phyloP scores from a whole-genome alignment of 1,140 invertebrate species.

The Drosophila sp. region DNA sequence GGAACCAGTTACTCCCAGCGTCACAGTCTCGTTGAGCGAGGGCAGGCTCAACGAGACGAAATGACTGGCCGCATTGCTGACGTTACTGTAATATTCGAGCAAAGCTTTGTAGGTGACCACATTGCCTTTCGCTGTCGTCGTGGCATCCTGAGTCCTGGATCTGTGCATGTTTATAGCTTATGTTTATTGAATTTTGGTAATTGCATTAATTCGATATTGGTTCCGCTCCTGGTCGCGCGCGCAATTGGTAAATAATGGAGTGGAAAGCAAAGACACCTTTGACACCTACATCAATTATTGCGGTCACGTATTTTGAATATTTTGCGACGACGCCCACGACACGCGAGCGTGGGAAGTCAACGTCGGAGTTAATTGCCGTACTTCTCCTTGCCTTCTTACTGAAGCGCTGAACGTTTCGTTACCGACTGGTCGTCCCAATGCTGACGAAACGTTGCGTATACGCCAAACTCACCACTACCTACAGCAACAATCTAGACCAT shows the following conservation, averaged over 20 bases:
- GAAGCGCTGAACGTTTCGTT: conserved; percentile 64
- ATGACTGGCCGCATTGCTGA: conserved; percentile 56
- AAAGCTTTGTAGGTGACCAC: conserved; percentile 51
- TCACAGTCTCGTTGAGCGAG: conserved; percentile 39
- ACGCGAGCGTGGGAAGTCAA: conserved; percentile 33
- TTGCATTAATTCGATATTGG: not conserved
- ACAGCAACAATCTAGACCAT: conserved; percentile 3
- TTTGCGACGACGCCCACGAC: conserved; percentile 25
- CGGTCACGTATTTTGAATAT: not conserved
- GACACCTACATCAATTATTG: not conserved
- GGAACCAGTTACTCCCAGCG: not conserved
- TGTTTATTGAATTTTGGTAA: not conserved
- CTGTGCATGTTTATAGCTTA: conserved; percentile 9
- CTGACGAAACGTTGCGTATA: conserved; percentile 18
- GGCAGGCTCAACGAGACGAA: conserved; percentile 59
- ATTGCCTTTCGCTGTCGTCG: not conserved
- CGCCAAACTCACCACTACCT: conserved; percentile 22
- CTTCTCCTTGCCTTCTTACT: conserved; percentile 57
- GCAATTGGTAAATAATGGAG: too few species aligned
- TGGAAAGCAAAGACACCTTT: not conserved
- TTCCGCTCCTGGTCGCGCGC: too few species aligned
- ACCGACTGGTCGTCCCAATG: conserved; percentile 52
- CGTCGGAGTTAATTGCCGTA: conserved; percentile 21
- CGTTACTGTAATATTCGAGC: conserved; percentile 66
- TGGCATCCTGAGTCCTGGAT: conserved; percentile 30